Percentiles rank a stretch among this genome's conserved stretches.
phyloP scores from a whole-genome alignment of 2,888 invertebrate genomes.

The Hartigia nigra region DNA sequence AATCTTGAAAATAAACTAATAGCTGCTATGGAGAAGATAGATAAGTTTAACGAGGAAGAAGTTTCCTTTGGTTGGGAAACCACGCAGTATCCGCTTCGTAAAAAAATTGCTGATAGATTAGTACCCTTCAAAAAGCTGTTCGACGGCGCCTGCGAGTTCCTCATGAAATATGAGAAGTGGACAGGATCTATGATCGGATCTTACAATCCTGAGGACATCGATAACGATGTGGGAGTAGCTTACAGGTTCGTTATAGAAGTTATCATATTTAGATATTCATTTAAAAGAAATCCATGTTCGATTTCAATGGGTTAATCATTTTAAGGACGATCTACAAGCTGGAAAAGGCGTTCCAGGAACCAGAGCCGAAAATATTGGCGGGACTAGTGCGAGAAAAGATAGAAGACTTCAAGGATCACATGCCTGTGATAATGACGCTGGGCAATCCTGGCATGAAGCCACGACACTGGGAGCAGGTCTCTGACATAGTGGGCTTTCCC shows the following conservation, averaged over 20 bases:
- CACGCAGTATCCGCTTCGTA: conserved; percentile 89
- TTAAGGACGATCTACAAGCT: conserved; percentile 87
- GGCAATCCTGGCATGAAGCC: conserved; percentile 95
- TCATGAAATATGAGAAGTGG: conserved; percentile 86
- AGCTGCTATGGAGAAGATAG: conserved; percentile 82
- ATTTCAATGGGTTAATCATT: conserved; percentile 36
- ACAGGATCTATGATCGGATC: conserved; percentile 81
- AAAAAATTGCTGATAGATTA: conserved; percentile 80
- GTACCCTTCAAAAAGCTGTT: conserved; percentile 88
- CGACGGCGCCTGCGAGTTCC: conserved; percentile 87
- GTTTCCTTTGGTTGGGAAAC: conserved; percentile 88
- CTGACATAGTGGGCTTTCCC: conserved; percentile 91
- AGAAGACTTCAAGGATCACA: conserved; percentile 84
- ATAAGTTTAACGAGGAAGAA: conserved; percentile 94
- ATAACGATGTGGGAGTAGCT: conserved; percentile 77
- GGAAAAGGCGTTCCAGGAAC: conserved; percentile 87
- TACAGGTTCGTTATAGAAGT: conserved; percentile 44
- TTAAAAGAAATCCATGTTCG: not conserved
- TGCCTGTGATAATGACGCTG: conserved; percentile 90
- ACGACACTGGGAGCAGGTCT: conserved; percentile 93
- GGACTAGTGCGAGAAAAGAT: conserved; percentile 76
- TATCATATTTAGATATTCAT: not conserved
- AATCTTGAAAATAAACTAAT: conserved; percentile 80
- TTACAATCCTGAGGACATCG: conserved; percentile 91
- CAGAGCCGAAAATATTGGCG: conserved; percentile 80